phyloP scores from a whole-genome alignment of 1,140 invertebrate genomes.

The Drosophila ogumai region DNA sequence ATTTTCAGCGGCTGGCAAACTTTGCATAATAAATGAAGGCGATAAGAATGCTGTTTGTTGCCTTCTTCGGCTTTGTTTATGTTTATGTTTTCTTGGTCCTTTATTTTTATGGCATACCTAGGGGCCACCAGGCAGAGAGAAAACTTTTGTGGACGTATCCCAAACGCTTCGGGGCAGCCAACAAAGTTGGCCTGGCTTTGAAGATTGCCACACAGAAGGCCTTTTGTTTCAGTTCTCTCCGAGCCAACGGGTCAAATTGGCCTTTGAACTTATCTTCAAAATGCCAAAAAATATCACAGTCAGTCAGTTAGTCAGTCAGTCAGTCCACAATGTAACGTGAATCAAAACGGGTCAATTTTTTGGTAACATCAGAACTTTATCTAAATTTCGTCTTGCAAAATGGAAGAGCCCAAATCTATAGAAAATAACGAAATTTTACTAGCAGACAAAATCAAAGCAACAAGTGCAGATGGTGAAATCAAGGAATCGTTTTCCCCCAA shows the following conservation, averaged over 20 bases:
- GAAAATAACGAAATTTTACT: background rate
- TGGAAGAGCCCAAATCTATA: constrained; percentile 1
- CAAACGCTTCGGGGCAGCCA: constrained; percentile 18
- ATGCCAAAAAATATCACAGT: background rate
- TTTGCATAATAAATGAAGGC: constrained; percentile 74
- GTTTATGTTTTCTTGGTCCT: constrained; percentile 47
- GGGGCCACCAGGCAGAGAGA: constrained; percentile 27
- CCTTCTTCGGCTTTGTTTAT: constrained; percentile 33
- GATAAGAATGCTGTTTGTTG: constrained; percentile 54
- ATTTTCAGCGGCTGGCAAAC: constrained; percentile 50
- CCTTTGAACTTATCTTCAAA: constrained; percentile 33
- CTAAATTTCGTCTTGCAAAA: constrained; percentile 17
- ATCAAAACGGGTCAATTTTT: constrained; percentile 20
- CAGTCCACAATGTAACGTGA: constrained; percentile 28
- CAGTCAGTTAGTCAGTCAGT: constrained; percentile 21
- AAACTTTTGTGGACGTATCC: constrained; percentile 56
- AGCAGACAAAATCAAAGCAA: constrained; percentile 4
- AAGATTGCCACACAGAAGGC: constrained; percentile 28
- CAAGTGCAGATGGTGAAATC: constrained; percentile 11
- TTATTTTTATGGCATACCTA: constrained; percentile 56
- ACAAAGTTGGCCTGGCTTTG: constrained; percentile 30
- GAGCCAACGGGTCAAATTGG: constrained; percentile 19
- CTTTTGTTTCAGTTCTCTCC: constrained; percentile 16
- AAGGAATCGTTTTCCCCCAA: background rate
- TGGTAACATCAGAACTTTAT: background rate